A percentile compares a stretch with the other conserved stretches of the same genome.
phyloP scores from a whole-genome alignment of 2,113 vertebrate species.

The Chiloscyllium plagiosum region DNA sequence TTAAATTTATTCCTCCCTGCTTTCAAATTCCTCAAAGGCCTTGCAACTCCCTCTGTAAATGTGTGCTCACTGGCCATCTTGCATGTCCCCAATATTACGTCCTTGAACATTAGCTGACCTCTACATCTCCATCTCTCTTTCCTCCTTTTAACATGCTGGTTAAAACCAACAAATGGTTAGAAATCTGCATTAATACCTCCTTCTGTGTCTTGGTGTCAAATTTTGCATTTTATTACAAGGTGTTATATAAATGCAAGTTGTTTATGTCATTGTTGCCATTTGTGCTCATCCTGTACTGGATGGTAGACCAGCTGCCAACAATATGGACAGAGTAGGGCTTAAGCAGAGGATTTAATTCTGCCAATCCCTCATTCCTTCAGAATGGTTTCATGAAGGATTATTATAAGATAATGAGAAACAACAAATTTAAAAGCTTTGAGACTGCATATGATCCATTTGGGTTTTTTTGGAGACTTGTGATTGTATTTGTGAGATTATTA shows the following conservation, averaged over 20 bases:
- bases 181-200: background rate
- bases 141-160: background rate
- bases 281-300: too few relatives aligned
- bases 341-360: background rate
- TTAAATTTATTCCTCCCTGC: background rate
- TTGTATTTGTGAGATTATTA: conserved; percentile 13
- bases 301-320: background rate
- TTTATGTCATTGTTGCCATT: too few relatives aligned
- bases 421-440: background rate
- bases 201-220: background rate
- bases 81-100: background rate
- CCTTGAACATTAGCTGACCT: background rate
- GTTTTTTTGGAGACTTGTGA: background rate
- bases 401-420: background rate
- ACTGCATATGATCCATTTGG: background rate
- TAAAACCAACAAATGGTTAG: background rate
- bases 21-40: background rate
- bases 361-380: background rate
- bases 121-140: background rate
- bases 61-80: background rate
- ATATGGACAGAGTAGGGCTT: background rate
- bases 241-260: background rate
- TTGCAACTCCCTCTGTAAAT: background rate
- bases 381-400: background rate
- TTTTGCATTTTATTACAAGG: background rate